A percentile compares a stretch with the other conserved stretches of the same genome.
Conservation (phyloP, 1,140 invertebrate species). For the Caenorhabditis tropicalis region DNA sequence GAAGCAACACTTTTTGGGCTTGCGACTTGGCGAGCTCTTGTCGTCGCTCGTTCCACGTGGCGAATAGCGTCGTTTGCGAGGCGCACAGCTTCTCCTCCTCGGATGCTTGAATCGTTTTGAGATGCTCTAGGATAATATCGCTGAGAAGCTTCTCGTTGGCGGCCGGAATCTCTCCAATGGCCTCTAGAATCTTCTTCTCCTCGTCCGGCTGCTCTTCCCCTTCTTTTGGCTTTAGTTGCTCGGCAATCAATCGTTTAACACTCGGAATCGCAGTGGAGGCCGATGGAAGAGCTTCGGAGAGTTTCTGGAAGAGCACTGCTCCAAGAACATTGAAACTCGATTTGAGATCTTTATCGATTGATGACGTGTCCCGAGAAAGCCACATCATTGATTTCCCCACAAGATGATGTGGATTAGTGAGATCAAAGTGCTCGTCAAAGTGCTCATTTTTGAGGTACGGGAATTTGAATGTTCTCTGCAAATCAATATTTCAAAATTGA, state of each 20-base stretch:
- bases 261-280: neutral
- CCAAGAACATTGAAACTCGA: constrained; percentile 34
- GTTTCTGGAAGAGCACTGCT: constrained; percentile 41
- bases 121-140: constrained; percentile 7
- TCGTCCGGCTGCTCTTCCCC: neutral
- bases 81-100: constrained; percentile 48
- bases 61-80: constrained; percentile 58
- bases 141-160: neutral
- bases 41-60: constrained; percentile 60
- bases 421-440: constrained; percentile 87
- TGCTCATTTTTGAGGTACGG: constrained; percentile 82
- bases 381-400: constrained; percentile 82
- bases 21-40: constrained; percentile 61
- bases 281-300: neutral
- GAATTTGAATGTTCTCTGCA: constrained; percentile 80
- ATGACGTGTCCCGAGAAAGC: constrained; percentile 73
- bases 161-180: neutral
- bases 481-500: neutral
- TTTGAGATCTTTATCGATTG: constrained; percentile 71
- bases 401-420: constrained; percentile 78
- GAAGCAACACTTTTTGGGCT: constrained; percentile 49
- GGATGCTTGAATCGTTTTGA: neutral
- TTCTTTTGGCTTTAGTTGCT: neutral
- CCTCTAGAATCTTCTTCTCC: constrained; percentile 8
- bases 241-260: neutral